phyloP scores from a whole-genome alignment of 2,797 vertebrate species.

The Phyllotis vaccarum region DNA sequence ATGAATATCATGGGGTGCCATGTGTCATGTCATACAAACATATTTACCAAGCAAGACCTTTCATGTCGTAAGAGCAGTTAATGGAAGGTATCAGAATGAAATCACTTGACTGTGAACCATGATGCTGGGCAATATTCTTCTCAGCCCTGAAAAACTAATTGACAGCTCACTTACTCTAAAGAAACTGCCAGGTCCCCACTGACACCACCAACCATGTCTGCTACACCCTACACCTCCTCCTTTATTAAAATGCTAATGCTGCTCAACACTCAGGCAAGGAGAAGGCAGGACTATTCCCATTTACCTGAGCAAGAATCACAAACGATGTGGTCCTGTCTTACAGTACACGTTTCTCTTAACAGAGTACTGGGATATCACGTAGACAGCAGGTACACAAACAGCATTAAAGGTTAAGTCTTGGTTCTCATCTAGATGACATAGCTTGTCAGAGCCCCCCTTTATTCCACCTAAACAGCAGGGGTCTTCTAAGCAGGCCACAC shows the following conservation, averaged over 20 bases:
- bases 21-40: background rate
- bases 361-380: background rate
- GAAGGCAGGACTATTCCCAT: background rate
- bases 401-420: background rate
- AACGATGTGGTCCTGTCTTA: background rate
- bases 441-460: too few relatives aligned
- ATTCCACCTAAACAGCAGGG: background rate
- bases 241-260: background rate
- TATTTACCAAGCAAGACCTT: background rate
- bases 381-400: background rate
- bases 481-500: background rate
- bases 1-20: background rate
- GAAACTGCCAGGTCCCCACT: background rate
- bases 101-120: conserved; percentile 1
- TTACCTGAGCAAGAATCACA: background rate
- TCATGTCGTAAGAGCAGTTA: background rate
- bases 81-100: background rate
- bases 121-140: background rate
- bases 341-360: background rate
- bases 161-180: background rate
- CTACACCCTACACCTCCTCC: too few relatives aligned
- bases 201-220: background rate
- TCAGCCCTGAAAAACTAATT: background rate
- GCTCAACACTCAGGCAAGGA: background rate
- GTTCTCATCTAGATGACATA: background rate